Conservation (phyloP, 2,888 invertebrate genomes). For the Epiblema foenella region DNA sequence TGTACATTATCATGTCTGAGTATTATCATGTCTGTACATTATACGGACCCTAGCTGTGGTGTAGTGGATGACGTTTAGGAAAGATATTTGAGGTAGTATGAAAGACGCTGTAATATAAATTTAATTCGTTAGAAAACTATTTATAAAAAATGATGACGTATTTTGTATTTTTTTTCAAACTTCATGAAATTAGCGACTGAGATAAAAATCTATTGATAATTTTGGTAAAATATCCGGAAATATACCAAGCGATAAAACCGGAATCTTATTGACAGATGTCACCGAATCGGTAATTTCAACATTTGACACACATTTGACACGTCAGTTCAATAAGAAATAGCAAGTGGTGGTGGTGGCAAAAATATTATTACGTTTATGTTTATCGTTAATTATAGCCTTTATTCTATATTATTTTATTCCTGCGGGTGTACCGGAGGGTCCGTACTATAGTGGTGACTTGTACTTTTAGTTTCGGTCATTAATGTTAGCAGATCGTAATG, state of each 20-base stretch:
- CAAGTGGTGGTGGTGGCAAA: constrained; percentile 75
- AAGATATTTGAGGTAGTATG: constrained; percentile 4
- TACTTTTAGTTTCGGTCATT: constrained; percentile 56
- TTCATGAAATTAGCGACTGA: too few relatives aligned
- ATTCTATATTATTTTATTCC: constrained; percentile 39
- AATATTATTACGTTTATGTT: constrained; percentile 58
- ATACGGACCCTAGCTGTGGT: too few relatives aligned
- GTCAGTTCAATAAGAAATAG: constrained; percentile 54
- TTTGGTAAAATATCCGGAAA: too few relatives aligned
- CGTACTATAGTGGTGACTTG: constrained; percentile 44
- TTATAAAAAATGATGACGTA: too few relatives aligned
- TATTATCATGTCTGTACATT: too few relatives aligned
- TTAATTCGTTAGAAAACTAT: too few relatives aligned
- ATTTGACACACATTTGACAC: constrained; percentile 48
- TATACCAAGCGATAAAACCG: constrained; percentile 12
- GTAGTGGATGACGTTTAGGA: constrained; percentile 17
- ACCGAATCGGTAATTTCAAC: constrained; percentile 34
- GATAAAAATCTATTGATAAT: not conserved
- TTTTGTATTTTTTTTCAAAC: too few relatives aligned
- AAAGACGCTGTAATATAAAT: constrained; percentile 10
- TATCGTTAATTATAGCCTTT: constrained; percentile 48
- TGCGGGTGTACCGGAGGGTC: constrained; percentile 24
- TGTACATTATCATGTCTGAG: too few relatives aligned
- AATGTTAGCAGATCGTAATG: constrained; percentile 70
- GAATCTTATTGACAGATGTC: constrained; percentile 30